Percentiles rank a stretch among this genome's conserved stretches.
Conservation (phyloP, 2,888 invertebrate genomes). For the Pammene fasciana region DNA sequence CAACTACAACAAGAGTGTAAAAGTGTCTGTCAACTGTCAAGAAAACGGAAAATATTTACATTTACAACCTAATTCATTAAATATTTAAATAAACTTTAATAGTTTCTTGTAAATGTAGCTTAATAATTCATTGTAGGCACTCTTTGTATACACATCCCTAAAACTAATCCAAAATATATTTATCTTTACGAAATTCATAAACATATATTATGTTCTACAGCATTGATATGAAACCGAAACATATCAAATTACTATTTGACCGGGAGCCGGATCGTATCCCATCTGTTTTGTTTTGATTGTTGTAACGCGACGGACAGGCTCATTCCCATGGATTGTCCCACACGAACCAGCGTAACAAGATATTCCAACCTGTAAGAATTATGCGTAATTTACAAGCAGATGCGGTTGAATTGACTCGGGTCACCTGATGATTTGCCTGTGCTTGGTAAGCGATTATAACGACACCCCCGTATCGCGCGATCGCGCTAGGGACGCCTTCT, state of each 20-base stretch:
- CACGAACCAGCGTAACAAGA: not conserved
- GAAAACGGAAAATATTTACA: no score
- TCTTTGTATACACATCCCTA: not conserved
- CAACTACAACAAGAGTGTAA: no score
- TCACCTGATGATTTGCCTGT: not conserved
- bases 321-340: not conserved
- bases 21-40: no score
- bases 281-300: conserved; percentile 62
- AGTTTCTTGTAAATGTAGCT: no score
- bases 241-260: conserved; percentile 51
- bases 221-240: conserved; percentile 34
- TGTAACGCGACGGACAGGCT: conserved; percentile 47
- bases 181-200: not conserved
- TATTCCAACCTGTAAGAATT: not conserved
- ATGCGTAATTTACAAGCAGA: not conserved
- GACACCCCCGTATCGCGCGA: conserved; percentile 58
- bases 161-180: not conserved
- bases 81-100: no score
- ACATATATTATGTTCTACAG: not conserved
- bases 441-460: not conserved
- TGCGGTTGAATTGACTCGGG: not conserved
- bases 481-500: conserved; percentile 59
- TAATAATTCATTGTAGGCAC: no score
- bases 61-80: no score
- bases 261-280: conserved; percentile 55